Evolutionary conservation across 2,797 vertebrate species (phyloP).

Genomic region (Tapirus indicus): DNA sequence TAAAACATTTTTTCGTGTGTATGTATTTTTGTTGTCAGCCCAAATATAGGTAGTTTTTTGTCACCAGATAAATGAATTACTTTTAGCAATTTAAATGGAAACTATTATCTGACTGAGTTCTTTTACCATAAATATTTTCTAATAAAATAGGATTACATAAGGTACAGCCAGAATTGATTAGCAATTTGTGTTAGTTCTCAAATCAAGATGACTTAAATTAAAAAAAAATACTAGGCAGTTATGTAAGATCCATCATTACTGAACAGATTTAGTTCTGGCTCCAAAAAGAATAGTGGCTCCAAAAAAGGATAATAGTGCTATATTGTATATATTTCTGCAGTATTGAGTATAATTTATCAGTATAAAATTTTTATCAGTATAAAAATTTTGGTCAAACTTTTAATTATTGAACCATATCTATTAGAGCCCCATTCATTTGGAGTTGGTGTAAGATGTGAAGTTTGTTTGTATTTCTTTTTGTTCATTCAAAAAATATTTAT

Average conservation of each 20-base stretch:
- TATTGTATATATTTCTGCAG: background rate
- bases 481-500: background rate
- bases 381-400: background rate
- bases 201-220: background rate
- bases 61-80: background rate
- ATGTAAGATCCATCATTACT: background rate
- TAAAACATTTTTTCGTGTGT: background rate
- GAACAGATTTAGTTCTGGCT: background rate
- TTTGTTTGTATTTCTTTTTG: background rate
- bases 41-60: background rate
- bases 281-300: no score
- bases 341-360: background rate
- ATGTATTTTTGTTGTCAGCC: background rate
- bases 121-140: conserved; percentile 3
- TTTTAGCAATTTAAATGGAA: background rate
- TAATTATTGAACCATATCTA: background rate
- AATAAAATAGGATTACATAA: background rate
- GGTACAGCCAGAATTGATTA: background rate
- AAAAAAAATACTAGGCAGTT: background rate
- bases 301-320: background rate
- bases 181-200: background rate
- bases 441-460: background rate
- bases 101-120: background rate
- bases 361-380: background rate
- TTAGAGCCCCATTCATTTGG: background rate